Base-by-base conservation (phyloP, 2,797 vertebrate genomes). In the Schizopygopsis malacanthus region DNA sequence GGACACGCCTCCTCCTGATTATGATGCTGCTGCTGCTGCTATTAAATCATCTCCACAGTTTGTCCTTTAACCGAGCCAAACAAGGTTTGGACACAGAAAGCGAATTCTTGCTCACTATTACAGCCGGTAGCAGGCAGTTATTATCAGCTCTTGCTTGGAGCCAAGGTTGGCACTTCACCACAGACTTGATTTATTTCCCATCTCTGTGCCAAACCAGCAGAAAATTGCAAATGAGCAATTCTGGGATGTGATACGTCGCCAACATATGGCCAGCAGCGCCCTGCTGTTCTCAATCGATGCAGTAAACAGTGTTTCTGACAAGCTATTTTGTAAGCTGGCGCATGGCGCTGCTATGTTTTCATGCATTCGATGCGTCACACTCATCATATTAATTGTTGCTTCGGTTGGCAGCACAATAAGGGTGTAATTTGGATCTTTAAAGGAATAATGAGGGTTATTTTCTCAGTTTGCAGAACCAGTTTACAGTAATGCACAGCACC, bases 251-350 rank as follows among this genome's bases (percentile, higher is more conserved):
- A 88, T 83, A 67, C 25, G 67, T 61, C 37, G 80, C 67, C 80
- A 85, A 83, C 86, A 87, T 88, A 86, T 83, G 87, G 85, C 70
- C 69, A 73, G 52, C 56, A 84, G 33, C 56, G 47, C 85, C 85
- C 82, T 82, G 83, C 86, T 81, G 81, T 85, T 80, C 76, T 28
- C 33, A 87, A 82, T 61, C 67, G 67, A 84, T 50, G 65, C 65
- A 61, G 76, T 13, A 69, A 83, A 80, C 73, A 28, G 61, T 56
- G 70, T 76, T 70, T 45, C 56, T 77, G 63, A 52, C 52, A 75
- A 41, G 25, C 78, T 52, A 41, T 83, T 83, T 25, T 78, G 52
- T 83, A 37, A 80, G n/a, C 70, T 47, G 83, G 77, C 43, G 67
- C 33, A 54, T 83, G 37, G 65, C 33, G 41, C 22, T 37, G 13